Evolutionary conservation across 2,113 vertebrate species (phyloP), one percentile per base, ranked within the genome.

Genomic region (Sinocyclocheilus anophthalmus): DNA sequence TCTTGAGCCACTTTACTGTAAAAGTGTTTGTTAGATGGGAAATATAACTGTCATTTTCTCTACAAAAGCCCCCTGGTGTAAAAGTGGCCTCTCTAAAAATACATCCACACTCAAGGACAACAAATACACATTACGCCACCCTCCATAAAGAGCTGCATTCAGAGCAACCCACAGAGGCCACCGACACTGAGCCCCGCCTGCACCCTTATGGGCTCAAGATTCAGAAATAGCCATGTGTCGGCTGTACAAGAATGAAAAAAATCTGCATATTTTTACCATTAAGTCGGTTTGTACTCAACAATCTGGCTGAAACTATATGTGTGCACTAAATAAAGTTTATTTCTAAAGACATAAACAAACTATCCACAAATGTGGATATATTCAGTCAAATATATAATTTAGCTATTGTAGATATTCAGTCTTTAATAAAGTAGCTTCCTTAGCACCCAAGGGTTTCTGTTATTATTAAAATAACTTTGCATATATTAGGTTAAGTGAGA

Each of bases 61-160:
- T 33, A 77, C 75, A 76, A 76, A 76, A 76, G 45, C 48, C 48
- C 45, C 75, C 73, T 45, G 5, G 42, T 72, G 26, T 67, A 33
- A 30, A 30, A 67, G 65, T 33, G 33, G n/a, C n/a, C 24, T 76
- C 75, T 50, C 63, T 80, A 81, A 61, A 81, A 86, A 82, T 81
- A 81, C 67, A 86, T 61, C 37, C 5, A n/a, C 50, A 73, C 16
- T 72, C 69, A 81, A 61, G 16, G 50, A 81, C 84, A 86, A 42
- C 20, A 81, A 42, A 77, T 10, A 33, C 75, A 33, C 75, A 77
- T 53, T 77, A 77, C 24, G 4, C n/a, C n/a, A n/a, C n/a, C n/a
- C n/a, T n/a, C n/a, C n/a, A 50, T 33, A 18, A 77, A 50, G 16
- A 13, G 42, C 37, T 16, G n/a, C 37, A n/a, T n/a, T n/a, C n/a